Evolutionary conservation across 2,113 vertebrate species (phyloP).

Genomic region (Sylvilagus bachmani): DNA sequence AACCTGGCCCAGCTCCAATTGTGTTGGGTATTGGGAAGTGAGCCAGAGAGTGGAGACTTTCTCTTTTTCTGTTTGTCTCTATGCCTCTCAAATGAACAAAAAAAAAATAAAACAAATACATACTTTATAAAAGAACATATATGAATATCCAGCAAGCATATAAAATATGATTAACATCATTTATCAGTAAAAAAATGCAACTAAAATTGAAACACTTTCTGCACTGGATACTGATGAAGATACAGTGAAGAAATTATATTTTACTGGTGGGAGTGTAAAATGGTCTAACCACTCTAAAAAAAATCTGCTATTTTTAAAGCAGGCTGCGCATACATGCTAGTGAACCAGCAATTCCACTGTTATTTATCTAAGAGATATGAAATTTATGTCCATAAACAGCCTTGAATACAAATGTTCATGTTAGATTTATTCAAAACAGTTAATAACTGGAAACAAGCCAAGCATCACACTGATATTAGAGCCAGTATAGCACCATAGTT

Average conservation of each 20-base stretch:
- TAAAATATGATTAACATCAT: not conserved
- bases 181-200: slow-evolving; percentile 12
- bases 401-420: not conserved
- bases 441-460: not conserved
- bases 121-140: not conserved
- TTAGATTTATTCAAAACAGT: not conserved
- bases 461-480: not conserved
- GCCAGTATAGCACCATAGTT: not conserved
- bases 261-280: not conserved
- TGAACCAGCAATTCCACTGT: not conserved
- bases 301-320: not conserved
- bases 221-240: not conserved
- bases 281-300: not conserved
- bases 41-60: too few species aligned
- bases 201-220: too few species aligned
- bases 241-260: not conserved
- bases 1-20: too few species aligned
- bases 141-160: not conserved
- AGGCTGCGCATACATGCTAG: not conserved
- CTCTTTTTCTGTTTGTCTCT: too few species aligned
- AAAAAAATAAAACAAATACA: not conserved
- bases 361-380: not conserved
- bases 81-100: too few species aligned
- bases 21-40: too few species aligned
- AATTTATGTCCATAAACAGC: not conserved